Base-by-base conservation (phyloP, 2,113 vertebrate species). In the Verasper variegatus region DNA sequence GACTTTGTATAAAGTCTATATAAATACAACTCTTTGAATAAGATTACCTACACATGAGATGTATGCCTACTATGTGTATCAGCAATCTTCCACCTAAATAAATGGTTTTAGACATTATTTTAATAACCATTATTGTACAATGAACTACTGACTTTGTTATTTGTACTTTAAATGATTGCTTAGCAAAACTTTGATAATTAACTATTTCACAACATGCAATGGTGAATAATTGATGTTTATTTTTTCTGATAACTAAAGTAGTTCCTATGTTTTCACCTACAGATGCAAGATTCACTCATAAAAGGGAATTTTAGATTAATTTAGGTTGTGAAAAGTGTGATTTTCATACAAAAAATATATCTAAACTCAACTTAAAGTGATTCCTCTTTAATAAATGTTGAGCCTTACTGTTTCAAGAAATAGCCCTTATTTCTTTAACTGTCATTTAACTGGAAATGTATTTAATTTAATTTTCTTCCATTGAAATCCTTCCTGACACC, bases 401-500 rank as follows among this genome's bases (percentile, higher is more conserved):
- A 40, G 20, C 4, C 26, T 52, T 69, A 17, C 23, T 31, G 23
- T 49, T 57, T 64, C 5, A n/a, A 40, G 1, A 45, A 2, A 45
- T 0, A 18, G 23, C 0, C 11, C 18, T 0, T 2, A 17, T 5
- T 37, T 20, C 0, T 23, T 12, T 3, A 21, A 4, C 7, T 47
- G 37, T 51, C 4, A 58, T 57, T 69, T 37, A 54, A 14, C 45
- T 42, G 17, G 26, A 5, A 31, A 2, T 17, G 17, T 7, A 27
- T 62, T 23, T 27, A 2, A 14, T 54, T 64, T 31, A 27, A 51
- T 31, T 52, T 42, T 8, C 2, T 23, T 42, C 26, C 17, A 18
- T 51, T 66, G 24, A 62, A 58, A 27, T 52, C n/a, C 13, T 27
- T 35, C 40, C 21, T 56, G 35, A 60, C 24, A 14, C 42, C 37